Conservation (phyloP, 1,140 invertebrate genomes). For the Eumaeus atala region DNA sequence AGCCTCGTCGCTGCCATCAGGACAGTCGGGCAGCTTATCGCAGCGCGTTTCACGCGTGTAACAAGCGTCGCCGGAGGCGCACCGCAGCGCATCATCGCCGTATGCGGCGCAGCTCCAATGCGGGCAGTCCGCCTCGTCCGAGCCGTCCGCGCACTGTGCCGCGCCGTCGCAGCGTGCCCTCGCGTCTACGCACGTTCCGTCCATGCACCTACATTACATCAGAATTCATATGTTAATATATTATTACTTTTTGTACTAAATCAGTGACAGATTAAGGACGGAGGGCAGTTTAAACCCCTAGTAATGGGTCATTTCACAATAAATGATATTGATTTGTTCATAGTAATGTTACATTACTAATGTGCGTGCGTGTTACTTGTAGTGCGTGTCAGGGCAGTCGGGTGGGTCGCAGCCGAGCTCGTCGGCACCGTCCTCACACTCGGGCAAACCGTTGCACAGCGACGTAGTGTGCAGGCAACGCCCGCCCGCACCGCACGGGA, state of each 20-base stretch:
- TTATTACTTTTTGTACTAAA: too few species aligned
- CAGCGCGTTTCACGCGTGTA: conserved; percentile 37
- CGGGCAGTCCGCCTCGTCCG: conserved; percentile 73
- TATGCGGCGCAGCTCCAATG: conserved; percentile 32
- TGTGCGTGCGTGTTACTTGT: conserved; percentile 40
- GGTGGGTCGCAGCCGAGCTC: conserved; percentile 79
- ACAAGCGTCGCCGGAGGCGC: conserved; percentile 28
- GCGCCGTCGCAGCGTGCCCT: conserved; percentile 81
- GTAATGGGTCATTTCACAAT: too few species aligned
- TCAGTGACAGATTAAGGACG: too few species aligned
- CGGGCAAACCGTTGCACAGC: conserved; percentile 86
- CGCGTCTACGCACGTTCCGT: conserved; percentile 75
- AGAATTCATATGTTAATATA: not conserved
- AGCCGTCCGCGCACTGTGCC: conserved; percentile 78
- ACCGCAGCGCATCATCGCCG: conserved; percentile 25
- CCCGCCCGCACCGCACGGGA: conserved; percentile 78
- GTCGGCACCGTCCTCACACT: conserved; percentile 91
- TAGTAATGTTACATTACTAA: too few species aligned
- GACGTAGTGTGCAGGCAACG: conserved; percentile 77
- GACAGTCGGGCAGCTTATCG: conserved; percentile 34
- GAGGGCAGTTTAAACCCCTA: too few species aligned
- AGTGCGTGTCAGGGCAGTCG: conserved; percentile 50
- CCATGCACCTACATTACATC: conserved; percentile 56
- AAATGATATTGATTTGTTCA: too few species aligned
- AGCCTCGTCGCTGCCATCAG: conserved; percentile 32